Evolutionary conservation across 2,113 vertebrate genomes (phyloP).

Genomic region (Gambusia holbrooki): DNA sequence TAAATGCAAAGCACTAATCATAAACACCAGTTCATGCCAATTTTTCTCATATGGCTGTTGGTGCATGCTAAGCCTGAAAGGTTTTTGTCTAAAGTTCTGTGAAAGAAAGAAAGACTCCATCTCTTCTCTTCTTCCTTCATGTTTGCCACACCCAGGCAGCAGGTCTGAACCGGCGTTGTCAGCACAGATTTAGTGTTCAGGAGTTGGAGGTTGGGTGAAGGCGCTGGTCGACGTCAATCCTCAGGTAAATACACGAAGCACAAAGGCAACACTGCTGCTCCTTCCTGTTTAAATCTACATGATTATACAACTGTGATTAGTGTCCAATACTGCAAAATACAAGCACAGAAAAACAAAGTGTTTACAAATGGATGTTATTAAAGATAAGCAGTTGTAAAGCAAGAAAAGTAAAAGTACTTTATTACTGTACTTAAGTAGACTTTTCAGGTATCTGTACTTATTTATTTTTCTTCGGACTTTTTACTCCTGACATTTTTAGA

Average conservation of each 20-base stretch:
- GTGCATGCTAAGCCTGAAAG: too few species aligned
- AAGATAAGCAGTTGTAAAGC: too few species aligned
- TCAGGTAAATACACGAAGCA: slow-evolving; percentile 7
- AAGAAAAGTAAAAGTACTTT: too few species aligned
- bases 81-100: neutral
- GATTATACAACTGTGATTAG: neutral
- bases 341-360: neutral
- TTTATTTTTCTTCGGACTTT: too few species aligned
- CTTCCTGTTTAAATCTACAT: neutral
- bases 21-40: too few species aligned
- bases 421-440: too few species aligned
- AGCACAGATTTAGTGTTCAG: slow-evolving; percentile 17
- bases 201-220: slow-evolving; percentile 22
- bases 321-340: neutral
- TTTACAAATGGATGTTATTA: neutral
- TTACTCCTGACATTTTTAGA: too few species aligned
- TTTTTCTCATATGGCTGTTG: neutral
- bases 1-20: too few species aligned
- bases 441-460: too few species aligned
- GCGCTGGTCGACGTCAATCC: slow-evolving; percentile 47
- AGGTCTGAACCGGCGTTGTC: slow-evolving; percentile 31
- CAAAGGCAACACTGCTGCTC: neutral
- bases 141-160: slow-evolving; percentile 37
- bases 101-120: too few species aligned
- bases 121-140: neutral